Percentiles rank a stretch among this genome's conserved stretches.
phyloP scores from a whole-genome alignment of 1,140 invertebrate genomes.

The Palaemon carinicauda region DNA sequence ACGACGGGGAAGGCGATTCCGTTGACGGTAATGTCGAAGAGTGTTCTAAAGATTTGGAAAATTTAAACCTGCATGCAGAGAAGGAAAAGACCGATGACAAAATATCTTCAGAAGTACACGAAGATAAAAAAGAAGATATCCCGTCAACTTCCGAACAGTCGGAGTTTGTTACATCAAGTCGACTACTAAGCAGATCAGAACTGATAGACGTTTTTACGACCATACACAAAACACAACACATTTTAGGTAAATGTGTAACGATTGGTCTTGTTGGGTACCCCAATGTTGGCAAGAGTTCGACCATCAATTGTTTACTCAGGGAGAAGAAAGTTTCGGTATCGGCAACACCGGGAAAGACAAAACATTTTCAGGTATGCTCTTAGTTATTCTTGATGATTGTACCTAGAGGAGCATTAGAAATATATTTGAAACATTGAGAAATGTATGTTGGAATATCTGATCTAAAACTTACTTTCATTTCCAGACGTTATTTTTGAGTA shows the following conservation, averaged over 20 bases:
- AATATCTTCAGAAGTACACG: neutral
- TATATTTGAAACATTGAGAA: too few species aligned
- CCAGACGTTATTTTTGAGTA: conserved; percentile 84
- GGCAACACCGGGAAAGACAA: conserved; percentile 95
- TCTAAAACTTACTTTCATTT: conserved; percentile 64
- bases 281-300: conserved; percentile 99
- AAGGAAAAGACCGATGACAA: neutral
- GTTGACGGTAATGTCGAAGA: conserved; percentile 70
- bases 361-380: conserved; percentile 78
- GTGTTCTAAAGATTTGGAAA: conserved; percentile 64
- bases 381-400: too few species aligned
- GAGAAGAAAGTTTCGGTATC: conserved; percentile 95
- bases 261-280: conserved; percentile 97
- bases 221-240: conserved; percentile 68
- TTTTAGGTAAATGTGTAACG: conserved; percentile 73
- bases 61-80: neutral
- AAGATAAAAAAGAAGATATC: neutral
- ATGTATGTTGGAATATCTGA: too few species aligned
- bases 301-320: conserved; percentile 91
- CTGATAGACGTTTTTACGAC: conserved; percentile 74
- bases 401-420: too few species aligned
- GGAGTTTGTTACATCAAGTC: conserved; percentile 19
- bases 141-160: neutral
- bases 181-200: conserved; percentile 66
- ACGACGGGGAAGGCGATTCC: conserved; percentile 65